Evolutionary conservation across 92 coral and sea anemone species (phyloP), one percentile per base, ranked within the genome.

Genomic region (Desmophyllum pertusum): DNA sequence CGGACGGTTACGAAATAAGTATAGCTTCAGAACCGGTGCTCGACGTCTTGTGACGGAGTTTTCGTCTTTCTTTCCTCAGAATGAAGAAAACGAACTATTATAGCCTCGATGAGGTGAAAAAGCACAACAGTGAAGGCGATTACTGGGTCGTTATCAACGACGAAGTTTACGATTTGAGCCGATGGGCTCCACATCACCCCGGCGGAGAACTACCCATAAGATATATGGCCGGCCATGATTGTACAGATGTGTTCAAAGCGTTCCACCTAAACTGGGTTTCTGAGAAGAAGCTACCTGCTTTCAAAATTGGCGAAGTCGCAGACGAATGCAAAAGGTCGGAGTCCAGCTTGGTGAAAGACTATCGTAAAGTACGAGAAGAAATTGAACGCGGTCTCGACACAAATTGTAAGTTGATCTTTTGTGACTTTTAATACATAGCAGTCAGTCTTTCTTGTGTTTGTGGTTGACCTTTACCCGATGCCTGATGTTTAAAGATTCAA

Each of bases 161-260:
- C 55, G 88, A 80, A 69, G 99, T 97, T 76, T 97, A 97, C 88
- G 89, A 97, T 81, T 85, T 97, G 69, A 89, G 95, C 81, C 93
- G 93, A 73, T 97, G 99, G 99, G 83, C 93, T n/a, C 59, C 85
- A 37, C 84, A 86, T 82, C 99, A 97, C 41, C 99, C 99, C 13
- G 99, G 99, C 59, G 99, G 99, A 43, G 91, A 90, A 33, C 82
- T 97, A 53, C 99, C 99, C 29, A 90, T 97, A 46, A 91, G 91
- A 36, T 97, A 94, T 61, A 90, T 95, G 94, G 98, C 99, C 8
- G 99, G 99, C 61, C 99, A 90, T 46, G 99, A 97, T 51, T 92
- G 98, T 65, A 81, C 96, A n/a, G 94, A 93, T 76, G 98, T 97
- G 67, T 97, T 97, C 95, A 92, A 89, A 81, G 99, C 99, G 39